phyloP scores from a whole-genome alignment of 2,113 vertebrate species.

The Fulica atra region DNA sequence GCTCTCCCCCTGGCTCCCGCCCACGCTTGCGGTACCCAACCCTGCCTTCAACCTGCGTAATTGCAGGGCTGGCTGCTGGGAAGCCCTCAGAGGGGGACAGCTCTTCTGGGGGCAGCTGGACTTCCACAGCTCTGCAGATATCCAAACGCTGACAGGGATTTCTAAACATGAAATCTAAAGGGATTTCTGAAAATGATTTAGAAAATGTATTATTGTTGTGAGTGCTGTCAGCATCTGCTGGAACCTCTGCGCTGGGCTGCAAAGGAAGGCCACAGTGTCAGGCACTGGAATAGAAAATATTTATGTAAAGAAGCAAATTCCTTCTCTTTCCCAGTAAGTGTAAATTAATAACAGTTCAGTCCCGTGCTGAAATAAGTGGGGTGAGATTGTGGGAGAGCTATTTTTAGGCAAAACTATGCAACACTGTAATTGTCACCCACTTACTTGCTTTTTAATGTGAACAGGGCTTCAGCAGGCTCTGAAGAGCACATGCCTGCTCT shows the following conservation, averaged over 20 bases:
- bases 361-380: background rate
- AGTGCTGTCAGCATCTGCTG: accelerated
- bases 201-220: background rate
- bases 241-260: background rate
- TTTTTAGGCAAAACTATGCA: background rate
- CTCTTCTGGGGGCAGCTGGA: background rate
- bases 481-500: background rate
- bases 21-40: background rate
- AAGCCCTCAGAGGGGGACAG: background rate
- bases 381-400: background rate
- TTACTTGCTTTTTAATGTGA: background rate
- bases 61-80: background rate
- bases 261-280: background rate
- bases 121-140: background rate
- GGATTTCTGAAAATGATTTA: background rate
- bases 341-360: background rate
- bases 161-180: background rate
- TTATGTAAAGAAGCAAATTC: slow-evolving; percentile 4
- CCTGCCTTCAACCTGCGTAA: background rate
- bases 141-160: background rate
- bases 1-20: background rate
- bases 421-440: background rate
- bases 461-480: background rate
- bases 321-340: background rate
- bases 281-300: background rate